A percentile compares a stretch with the other conserved stretches of the same genome.
Evolutionary conservation across 2,113 vertebrate genomes (phyloP).

Genomic region (Tiliqua scincoides): DNA sequence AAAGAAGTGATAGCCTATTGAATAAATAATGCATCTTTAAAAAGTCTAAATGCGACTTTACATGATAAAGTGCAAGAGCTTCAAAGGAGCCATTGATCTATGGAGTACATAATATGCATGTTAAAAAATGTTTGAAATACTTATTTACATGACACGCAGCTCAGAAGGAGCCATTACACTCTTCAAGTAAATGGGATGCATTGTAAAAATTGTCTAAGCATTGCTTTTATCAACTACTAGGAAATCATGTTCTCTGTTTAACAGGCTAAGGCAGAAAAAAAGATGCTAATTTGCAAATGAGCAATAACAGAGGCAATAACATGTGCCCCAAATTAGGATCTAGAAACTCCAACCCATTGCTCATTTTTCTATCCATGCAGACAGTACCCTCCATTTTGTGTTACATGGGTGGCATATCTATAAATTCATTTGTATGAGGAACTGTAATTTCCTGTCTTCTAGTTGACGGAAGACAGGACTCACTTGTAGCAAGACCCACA

Average conservation of each 20-base stretch:
- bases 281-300: slow-evolving; percentile 33
- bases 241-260: slow-evolving; percentile 35
- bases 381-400: not conserved
- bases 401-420: not conserved
- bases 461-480: not conserved
- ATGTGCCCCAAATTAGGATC: slow-evolving; percentile 12
- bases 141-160: slow-evolving; percentile 59
- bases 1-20: slow-evolving; percentile 56
- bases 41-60: slow-evolving; percentile 62
- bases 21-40: slow-evolving; percentile 57
- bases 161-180: slow-evolving; percentile 58
- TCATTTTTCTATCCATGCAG: not conserved
- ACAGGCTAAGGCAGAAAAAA: slow-evolving; percentile 10
- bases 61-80: slow-evolving; percentile 59
- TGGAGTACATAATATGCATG: slow-evolving; percentile 61
- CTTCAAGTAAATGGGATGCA: slow-evolving; percentile 65
- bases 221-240: slow-evolving; percentile 59
- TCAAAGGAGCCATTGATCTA: slow-evolving; percentile 69
- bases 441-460: not conserved
- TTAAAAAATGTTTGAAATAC: slow-evolving; percentile 54
- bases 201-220: slow-evolving; percentile 56
- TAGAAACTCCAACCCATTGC: not conserved
- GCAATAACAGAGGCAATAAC: slow-evolving; percentile 17
- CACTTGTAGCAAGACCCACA: too few relatives aligned
- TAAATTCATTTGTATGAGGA: not conserved